phyloP scores from a whole-genome alignment of 2,113 vertebrate species.

The Pagrus major region DNA sequence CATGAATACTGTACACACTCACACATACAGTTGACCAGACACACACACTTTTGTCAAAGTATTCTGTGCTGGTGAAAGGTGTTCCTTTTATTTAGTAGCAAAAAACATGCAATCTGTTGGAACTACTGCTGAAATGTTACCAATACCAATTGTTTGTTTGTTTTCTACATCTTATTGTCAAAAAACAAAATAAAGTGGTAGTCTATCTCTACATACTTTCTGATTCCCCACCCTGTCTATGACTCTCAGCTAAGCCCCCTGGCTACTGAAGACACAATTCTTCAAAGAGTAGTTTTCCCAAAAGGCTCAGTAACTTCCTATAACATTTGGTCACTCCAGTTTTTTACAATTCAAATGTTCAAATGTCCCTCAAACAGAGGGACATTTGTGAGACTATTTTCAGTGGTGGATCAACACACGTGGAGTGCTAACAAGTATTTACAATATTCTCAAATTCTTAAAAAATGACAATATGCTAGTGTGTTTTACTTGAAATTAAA shows the following conservation, averaged over 20 bases:
- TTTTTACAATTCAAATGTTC: no score
- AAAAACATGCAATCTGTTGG: not conserved
- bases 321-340: not conserved
- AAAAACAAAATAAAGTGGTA: not conserved
- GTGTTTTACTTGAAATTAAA: no score
- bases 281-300: not conserved
- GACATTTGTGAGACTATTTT: no score
- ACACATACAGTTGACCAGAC: constrained; percentile 24
- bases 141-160: not conserved
- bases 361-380: not conserved
- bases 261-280: not conserved
- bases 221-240: not conserved
- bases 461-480: no score
- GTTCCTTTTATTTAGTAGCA: no score
- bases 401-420: no score
- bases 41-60: constrained; percentile 4
- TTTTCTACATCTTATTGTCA: not conserved
- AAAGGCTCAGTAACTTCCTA: not conserved
- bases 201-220: not conserved
- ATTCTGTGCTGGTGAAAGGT: not conserved
- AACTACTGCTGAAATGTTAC: not conserved
- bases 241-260: not conserved
- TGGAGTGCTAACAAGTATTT: no score
- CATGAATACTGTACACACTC: constrained; percentile 32
- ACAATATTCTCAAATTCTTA: not conserved